Percentiles rank a stretch among this genome's conserved stretches.
Evolutionary conservation across 2,797 vertebrate genomes (phyloP).

Genomic region (Smutsia temminckii): DNA sequence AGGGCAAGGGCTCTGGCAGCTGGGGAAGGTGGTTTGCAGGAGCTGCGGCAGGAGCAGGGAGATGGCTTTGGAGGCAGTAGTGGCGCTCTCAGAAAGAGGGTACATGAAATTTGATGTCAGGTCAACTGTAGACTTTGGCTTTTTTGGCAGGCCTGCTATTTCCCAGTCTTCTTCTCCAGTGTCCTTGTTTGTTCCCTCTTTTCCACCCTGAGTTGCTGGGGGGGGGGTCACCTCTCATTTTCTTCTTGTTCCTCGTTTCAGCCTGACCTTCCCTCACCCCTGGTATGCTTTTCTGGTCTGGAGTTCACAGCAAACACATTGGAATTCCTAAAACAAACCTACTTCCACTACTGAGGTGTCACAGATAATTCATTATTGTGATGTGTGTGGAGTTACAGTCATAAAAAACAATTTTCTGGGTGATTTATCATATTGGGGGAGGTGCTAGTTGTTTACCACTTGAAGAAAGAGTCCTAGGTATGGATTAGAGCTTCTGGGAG

Average conservation of each 20-base stretch:
- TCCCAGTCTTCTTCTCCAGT: not conserved
- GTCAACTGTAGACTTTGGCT: not conserved
- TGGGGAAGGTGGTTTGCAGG: not conserved
- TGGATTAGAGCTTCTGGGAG: constrained; percentile 48
- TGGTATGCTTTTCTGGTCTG: not conserved
- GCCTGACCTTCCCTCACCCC: not conserved
- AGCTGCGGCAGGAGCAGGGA: not conserved
- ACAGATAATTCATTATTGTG: not conserved
- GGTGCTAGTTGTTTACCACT: constrained; percentile 34
- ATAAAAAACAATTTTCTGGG: constrained; percentile 47
- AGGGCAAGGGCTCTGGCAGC: not conserved
- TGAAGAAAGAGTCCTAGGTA: constrained; percentile 16
- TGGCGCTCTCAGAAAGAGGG: not conserved
- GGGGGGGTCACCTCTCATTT: not conserved
- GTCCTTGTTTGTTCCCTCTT: not conserved
- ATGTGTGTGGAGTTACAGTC: constrained; percentile 12
- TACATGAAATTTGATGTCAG: not conserved
- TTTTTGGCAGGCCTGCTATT: not conserved
- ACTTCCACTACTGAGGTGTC: not conserved
- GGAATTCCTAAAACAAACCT: constrained; percentile 24
- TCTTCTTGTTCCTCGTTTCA: not conserved
- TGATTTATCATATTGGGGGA: constrained; percentile 27
- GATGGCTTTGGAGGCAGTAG: not conserved
- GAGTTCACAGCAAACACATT: not conserved
- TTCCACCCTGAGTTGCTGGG: not conserved